Base-by-base conservation (phyloP, 2,888 invertebrate genomes). In the Leptinotarsa haldemani region DNA sequence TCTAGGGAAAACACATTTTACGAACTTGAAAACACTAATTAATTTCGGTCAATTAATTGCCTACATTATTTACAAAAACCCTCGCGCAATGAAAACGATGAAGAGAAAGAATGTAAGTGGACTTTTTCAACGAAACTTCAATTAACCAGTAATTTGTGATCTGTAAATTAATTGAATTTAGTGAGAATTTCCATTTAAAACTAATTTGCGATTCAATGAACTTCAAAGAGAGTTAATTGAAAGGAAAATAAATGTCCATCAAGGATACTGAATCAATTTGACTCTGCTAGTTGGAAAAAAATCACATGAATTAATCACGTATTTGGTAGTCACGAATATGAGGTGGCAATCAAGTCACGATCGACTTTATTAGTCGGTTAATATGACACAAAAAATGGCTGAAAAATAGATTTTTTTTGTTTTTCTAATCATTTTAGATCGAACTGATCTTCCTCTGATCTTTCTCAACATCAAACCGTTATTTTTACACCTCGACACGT, bases 211-310 rank as follows among this genome's bases (percentile, higher is more conserved):
- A 52, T 50, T 4, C 48, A 48, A 52, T n/a, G 46, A 46, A 70
- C 56, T 65, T 65, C 48, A 58, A 73, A 25, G 46, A 46, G 46
- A 67, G 52, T 61, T 58, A 73, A 66, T 70, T 40, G 61, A 70
- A 72, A 9, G 56, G 50, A 30, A 65, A 72, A 53, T 70, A 30
- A 56, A 13, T 46, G 56, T 46, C 46, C 56, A 56, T 47, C 20
- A 47, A 25, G 53, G 3, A 30, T 18, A 53, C 52, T 40, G 20
- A 46, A 25, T n/a, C 46, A 52, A 56, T 68, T 68, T 30, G 7
- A 68, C 16, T 68, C 56, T 13, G 20, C 15, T 48, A 16, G 22
- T 48, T 20, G 9, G 22, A 63, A n/a, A 16, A 5, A 63, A n/a
- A 15, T 30, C 40, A 63, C 16, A 48, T 65, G 65, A 18, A 65